Evolutionary conservation across 2,888 invertebrate genomes (phyloP), one percentile per base, ranked within the genome.

Genomic region (Carabus problematicus): DNA sequence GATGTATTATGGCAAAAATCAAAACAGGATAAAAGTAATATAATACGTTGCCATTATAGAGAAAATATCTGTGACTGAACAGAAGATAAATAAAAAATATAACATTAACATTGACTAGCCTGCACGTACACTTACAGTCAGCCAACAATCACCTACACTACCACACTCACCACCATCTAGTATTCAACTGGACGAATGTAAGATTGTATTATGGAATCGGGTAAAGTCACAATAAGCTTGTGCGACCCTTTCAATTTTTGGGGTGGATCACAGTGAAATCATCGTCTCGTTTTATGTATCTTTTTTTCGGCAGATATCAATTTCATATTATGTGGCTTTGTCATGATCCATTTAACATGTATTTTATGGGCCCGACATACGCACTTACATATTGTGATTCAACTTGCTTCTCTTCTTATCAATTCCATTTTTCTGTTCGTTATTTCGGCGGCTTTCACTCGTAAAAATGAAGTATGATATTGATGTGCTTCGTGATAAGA

Each of bases 321-420:
- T 79, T 79, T 75, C 77, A 75, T 77, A 80, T 80, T 80, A 79
- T 79, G 79, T 72, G 78, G 78, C 79, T 79, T 78, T 76, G 76
- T 76, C 76, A 80, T 80, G 79, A 79, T 76, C 80, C 81, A 81
- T 81, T 81, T 80, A 81, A 79, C 80, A 79, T 76, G 76, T 75
- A 74, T 79, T 78, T 80, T 79, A 78, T 78, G 74, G 75, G 75
- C 74, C 72, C 69, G 67, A 67, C 67, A 67, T 67, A 60, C 67
- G 60, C 66, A 54, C 52, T 29, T 67, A 67, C 67, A 67, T 60
- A 67, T 67, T 67, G 60, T 52, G 43, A 56, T 59, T 58, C 19
- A 29, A 39, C 47, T 67, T 59, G 39, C 40, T 14, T 29, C 29
- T 56, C 60, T 67, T 54, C 52, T 67, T 67, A 67, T 67, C 67